Evolutionary conservation across 64 coral and sea anemone species (phyloP).

Genomic region (Montipora capricornis): DNA sequence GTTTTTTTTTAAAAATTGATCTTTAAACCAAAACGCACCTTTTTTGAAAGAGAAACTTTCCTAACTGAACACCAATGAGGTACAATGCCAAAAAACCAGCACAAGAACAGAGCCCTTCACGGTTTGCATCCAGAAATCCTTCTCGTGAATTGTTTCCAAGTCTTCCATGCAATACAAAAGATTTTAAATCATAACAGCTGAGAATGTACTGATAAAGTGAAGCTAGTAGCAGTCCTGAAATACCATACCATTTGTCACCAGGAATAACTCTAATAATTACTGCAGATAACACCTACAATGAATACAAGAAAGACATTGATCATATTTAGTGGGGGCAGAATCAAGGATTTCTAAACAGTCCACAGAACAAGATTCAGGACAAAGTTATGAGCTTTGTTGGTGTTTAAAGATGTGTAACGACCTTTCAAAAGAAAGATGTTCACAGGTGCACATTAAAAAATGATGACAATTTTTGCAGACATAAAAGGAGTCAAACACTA

Average conservation of each 20-base stretch:
- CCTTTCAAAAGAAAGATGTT: too few species aligned
- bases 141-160: slow-evolving; percentile 73
- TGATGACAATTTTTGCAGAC: too few species aligned
- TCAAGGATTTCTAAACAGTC: too few species aligned
- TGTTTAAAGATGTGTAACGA: too few species aligned
- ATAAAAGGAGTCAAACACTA: too few species aligned
- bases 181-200: slow-evolving; percentile 48
- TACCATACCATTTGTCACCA: slow-evolving; percentile 39
- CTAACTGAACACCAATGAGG: slow-evolving; percentile 84
- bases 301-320: neutral
- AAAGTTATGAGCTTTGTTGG: too few species aligned
- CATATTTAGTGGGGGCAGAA: neutral
- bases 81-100: slow-evolving; percentile 89
- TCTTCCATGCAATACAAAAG: slow-evolving; percentile 84
- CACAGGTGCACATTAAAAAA: too few species aligned
- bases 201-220: slow-evolving; percentile 78
- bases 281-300: slow-evolving; percentile 70
- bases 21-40: slow-evolving; percentile 25
- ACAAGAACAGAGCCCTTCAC: slow-evolving; percentile 92
- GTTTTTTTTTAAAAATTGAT: too few species aligned
- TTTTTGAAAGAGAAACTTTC: slow-evolving; percentile 84
- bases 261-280: slow-evolving; percentile 33
- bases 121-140: slow-evolving; percentile 89
- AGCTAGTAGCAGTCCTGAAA: slow-evolving; percentile 64
- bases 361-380: too few species aligned